These are phyloP conservation scores for Tubulanus polymorphus DNA, from an alignment of 2,888 invertebrate genomes.

Conservation along the genomic window DNA sequence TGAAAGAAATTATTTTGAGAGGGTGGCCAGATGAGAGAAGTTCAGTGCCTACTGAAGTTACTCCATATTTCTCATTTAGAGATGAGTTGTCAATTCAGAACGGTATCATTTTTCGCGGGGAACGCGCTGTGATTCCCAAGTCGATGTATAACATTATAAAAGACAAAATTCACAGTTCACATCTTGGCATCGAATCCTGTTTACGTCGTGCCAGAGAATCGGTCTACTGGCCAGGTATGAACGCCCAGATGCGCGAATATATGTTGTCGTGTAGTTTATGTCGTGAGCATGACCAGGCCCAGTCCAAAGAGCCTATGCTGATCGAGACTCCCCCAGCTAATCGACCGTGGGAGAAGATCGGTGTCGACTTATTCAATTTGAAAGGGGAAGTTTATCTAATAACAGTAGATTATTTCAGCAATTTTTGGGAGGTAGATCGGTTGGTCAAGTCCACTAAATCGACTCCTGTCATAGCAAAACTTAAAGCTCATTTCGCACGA, in stretches of 20 bases:
- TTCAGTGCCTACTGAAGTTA: neutral
- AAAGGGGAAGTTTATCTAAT: conserved; percentile 6
- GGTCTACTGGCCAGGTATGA: conserved; percentile 7
- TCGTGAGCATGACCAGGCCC: neutral
- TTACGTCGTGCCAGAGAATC: conserved; percentile 1
- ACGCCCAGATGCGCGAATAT: neutral
- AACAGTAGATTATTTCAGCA: conserved; percentile 2
- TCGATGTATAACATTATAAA: neutral
- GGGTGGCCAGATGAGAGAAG: conserved; percentile 14
- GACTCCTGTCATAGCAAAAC: neutral
- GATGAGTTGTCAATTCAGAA: neutral
- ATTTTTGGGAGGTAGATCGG: conserved; percentile 5
- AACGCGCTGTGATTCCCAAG: conserved; percentile 3
- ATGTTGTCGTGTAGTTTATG: conserved; percentile 4
- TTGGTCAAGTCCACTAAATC: neutral
- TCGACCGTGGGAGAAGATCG: conserved; percentile 4
- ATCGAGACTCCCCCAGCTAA: neutral
- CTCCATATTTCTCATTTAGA: conserved; percentile 7
- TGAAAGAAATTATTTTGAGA: conserved; percentile 7
- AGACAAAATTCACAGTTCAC: neutral
- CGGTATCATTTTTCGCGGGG: conserved; percentile 4
- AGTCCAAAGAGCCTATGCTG: neutral
- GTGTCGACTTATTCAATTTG: conserved; percentile 3
- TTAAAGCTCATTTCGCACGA: conserved; percentile 1
- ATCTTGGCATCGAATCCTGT: conserved; percentile 3